phyloP scores from a whole-genome alignment of 2,888 invertebrate genomes.

The Mellilla xanthometata region DNA sequence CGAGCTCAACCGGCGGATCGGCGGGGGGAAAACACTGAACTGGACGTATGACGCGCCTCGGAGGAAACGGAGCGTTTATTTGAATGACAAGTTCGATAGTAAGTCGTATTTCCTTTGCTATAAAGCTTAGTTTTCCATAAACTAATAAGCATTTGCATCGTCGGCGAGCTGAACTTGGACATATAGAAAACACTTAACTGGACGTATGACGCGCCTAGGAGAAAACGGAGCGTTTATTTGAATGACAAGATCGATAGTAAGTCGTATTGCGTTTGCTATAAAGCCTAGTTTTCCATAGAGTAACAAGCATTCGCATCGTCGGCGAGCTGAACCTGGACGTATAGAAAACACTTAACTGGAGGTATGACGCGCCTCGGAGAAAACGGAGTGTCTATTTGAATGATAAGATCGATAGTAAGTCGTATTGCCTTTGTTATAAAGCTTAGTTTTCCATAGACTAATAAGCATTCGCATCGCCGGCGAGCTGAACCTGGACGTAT shows the following conservation, averaged over 20 bases:
- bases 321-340: slow-evolving; percentile 46
- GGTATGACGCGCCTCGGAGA: slow-evolving; percentile 55
- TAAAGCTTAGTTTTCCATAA: no score
- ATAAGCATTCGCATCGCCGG: no score
- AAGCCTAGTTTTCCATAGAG: no score
- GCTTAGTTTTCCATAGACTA: no score
- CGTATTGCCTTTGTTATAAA: no score
- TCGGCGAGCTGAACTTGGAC: slow-evolving; percentile 33
- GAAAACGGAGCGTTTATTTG: slow-evolving; percentile 54
- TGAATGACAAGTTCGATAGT: slow-evolving; percentile 51
- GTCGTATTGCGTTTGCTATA: neutral
- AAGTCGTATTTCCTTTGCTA: no score
- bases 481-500: slow-evolving; percentile 46
- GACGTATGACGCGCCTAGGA: slow-evolving; percentile 60
- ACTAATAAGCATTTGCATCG: no score
- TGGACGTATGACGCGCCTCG: slow-evolving; percentile 64
- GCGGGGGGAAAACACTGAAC: slow-evolving; percentile 75
- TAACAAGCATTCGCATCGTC: no score
- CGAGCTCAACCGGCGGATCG: slow-evolving; percentile 91
- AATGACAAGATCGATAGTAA: slow-evolving; percentile 63
- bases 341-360: slow-evolving; percentile 65
- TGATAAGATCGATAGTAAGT: slow-evolving; percentile 61
- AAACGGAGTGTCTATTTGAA: slow-evolving; percentile 56
- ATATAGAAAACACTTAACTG: slow-evolving; percentile 75
- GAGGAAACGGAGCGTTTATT: slow-evolving; percentile 53